phyloP scores from a whole-genome alignment of 2,888 invertebrate species.

The Timema cristinae region DNA sequence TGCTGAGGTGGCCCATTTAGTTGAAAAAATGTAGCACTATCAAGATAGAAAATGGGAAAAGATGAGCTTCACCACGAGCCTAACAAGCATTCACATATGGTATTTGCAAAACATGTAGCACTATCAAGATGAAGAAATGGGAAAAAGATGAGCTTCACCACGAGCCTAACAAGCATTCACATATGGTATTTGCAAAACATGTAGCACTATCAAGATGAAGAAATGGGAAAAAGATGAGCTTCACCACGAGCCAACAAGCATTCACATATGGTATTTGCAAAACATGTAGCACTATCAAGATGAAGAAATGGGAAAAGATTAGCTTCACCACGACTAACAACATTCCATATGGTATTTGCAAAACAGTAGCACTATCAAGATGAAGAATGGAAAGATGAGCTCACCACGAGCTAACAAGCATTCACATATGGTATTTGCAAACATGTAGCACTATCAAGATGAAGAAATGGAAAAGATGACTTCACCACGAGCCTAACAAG shows the following conservation, averaged over 20 bases:
- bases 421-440: conserved; percentile 7
- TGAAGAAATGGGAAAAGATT: background rate
- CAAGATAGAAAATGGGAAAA: background rate
- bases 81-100: conserved; percentile 5
- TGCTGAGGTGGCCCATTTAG: conserved; percentile 3
- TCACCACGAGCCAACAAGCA: conserved; percentile 6
- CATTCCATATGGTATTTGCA: too few species aligned
- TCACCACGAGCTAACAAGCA: conserved; percentile 6
- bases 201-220: background rate
- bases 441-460: background rate
- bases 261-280: conserved; percentile 7
- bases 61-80: conserved; percentile 5
- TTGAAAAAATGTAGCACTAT: background rate
- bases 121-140: background rate
- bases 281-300: background rate
- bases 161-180: conserved; percentile 1
- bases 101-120: background rate
- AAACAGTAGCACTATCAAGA: background rate
- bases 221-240: background rate
- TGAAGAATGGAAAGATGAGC: background rate
- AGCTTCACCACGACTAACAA: too few species aligned
- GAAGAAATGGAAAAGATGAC: background rate
- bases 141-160: conserved; percentile 11
- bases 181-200: conserved; percentile 10
- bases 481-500: conserved; percentile 3